Base-by-base conservation (phyloP, 2,888 invertebrate species). In the Marronus borbonicus region DNA sequence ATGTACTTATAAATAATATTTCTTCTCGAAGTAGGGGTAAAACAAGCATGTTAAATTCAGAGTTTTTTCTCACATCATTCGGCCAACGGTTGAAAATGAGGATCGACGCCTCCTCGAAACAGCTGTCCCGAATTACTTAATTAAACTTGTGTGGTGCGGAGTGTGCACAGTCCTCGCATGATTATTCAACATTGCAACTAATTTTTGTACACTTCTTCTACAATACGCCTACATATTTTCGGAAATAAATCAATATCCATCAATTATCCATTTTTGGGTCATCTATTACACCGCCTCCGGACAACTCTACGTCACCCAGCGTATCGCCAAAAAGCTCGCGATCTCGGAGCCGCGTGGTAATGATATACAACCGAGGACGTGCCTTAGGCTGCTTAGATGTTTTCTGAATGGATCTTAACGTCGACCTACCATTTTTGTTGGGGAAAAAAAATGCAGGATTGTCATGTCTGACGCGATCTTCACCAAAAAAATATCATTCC, bases 261-360 rank as follows among this genome's bases (percentile, higher is more conserved):
- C 17, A 62, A 24, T 62, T 62, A 62, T 10, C 4, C 28, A 62
- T 14, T 62, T 62, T 62, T 24, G 28, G 60, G 60, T 62, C 60
- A 62, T 24, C 28, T 62, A 62, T 62, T 62, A 62, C 24, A 20
- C 12, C 39, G 60, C 60, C 60, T 62, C 60, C 60, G 60, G 55
- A 24, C 24, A 28, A 10, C 20, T 10, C 12, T 62, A 24, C 60
- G 24, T 62, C 28, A 24, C 60, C 60, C 12, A 60, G 20, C 12
- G 20, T 20, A 24, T 24, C 20, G 28, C 60, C 60, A 20, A 62
- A 62, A 28, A 39, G 39, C 39, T 8, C 39, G 8, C 8, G 39
- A 39, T 39, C 39, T 39, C 7, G 39, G 2, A 62, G 60, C 60
- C 2, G 8, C 39, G 39, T 5, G 28, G 60, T 60, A 60, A 62